These are phyloP conservation scores for Rotaria magnacalcarata DNA, from an alignment of 2,888 invertebrate species.

Conservation along the genomic window DNA sequence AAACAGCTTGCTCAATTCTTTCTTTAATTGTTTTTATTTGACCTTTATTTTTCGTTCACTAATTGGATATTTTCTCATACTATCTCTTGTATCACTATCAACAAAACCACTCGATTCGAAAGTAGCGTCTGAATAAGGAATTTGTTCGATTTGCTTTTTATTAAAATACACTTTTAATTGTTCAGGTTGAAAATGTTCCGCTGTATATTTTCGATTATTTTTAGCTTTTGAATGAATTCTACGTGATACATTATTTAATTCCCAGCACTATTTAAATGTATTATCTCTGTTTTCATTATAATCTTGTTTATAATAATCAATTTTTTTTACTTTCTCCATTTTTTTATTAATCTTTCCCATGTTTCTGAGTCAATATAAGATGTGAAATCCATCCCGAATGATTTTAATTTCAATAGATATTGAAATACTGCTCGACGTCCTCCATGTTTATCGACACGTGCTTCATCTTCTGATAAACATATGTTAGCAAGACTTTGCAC, in stretches of 20 bases:
- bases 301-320: not conserved
- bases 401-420: not conserved
- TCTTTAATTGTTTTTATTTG: not conserved
- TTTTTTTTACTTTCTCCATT: not conserved
- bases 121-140: not conserved
- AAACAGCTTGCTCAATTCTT: not conserved
- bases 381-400: not conserved
- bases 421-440: not conserved
- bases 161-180: slow-evolving; percentile 11
- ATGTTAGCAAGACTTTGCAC: not conserved
- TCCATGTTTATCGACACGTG: not conserved
- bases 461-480: not conserved
- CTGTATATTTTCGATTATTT: not conserved
- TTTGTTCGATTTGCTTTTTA: not conserved
- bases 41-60: not conserved
- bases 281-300: not conserved
- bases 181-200: not conserved
- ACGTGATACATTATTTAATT: not conserved
- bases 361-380: not conserved
- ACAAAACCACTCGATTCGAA: not conserved
- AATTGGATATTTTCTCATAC: not conserved
- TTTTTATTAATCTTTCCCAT: not conserved
- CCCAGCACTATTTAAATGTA: not conserved
- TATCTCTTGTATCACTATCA: not conserved
- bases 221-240: not conserved